A percentile compares a stretch with the other conserved stretches of the same genome.
Conservation (phyloP, 2,113 vertebrate species). For the human region GRCh38 chr17:62703501-62704000, state of each 20-base stretch:
- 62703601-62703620: not conserved
- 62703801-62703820: not conserved
- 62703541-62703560: not conserved
- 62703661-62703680: not conserved
- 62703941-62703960: conserved; percentile 77
- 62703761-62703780: not conserved
- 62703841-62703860: not conserved
- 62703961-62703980: not conserved
- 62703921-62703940: not conserved
- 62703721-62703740: not conserved
- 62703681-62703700: not conserved
- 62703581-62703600: not conserved
- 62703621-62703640: not conserved
- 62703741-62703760: not conserved
- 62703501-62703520: not conserved
- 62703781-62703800: not conserved
- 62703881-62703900: not conserved
- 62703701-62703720: not conserved
- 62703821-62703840: not conserved
- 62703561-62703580: not conserved
- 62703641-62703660: not conserved
- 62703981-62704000: not conserved
- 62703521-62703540: not conserved
- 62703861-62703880: not conserved
- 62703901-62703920: not conserved